These are phyloP conservation scores for Phyllotis vaccarum DNA, from an alignment of 2,797 vertebrate species.

Conservation along the genomic window DNA sequence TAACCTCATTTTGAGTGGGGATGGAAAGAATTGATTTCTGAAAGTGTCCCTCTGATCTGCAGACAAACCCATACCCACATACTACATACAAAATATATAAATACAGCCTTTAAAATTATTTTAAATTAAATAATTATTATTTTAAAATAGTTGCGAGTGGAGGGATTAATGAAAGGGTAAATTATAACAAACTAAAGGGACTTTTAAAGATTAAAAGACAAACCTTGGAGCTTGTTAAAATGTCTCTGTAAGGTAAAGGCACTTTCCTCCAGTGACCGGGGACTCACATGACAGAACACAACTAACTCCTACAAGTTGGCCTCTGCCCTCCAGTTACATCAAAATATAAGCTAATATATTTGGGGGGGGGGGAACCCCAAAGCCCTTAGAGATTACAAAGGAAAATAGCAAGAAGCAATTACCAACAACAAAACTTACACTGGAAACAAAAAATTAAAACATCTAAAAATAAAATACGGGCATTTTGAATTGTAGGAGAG, in stretches of 20 bases:
- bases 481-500: background rate
- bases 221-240: too few relatives aligned
- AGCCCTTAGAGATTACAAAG: background rate
- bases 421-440: background rate
- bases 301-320: too few relatives aligned
- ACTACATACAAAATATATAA: background rate
- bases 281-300: too few relatives aligned
- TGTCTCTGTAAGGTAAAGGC: too few relatives aligned
- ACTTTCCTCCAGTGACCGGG: too few relatives aligned
- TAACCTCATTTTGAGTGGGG: background rate
- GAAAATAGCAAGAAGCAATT: background rate
- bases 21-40: background rate
- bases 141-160: background rate
- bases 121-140: background rate
- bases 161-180: background rate
- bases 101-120: background rate
- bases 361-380: too few relatives aligned
- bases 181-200: background rate
- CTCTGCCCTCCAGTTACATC: too few relatives aligned
- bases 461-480: background rate
- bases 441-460: background rate
- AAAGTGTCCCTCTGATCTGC: background rate
- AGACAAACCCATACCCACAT: background rate
- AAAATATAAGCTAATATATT: background rate
- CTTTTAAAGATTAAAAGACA: background rate